Base-by-base conservation (phyloP, 2,113 vertebrate genomes). In the Hippocampus abdominalis region DNA sequence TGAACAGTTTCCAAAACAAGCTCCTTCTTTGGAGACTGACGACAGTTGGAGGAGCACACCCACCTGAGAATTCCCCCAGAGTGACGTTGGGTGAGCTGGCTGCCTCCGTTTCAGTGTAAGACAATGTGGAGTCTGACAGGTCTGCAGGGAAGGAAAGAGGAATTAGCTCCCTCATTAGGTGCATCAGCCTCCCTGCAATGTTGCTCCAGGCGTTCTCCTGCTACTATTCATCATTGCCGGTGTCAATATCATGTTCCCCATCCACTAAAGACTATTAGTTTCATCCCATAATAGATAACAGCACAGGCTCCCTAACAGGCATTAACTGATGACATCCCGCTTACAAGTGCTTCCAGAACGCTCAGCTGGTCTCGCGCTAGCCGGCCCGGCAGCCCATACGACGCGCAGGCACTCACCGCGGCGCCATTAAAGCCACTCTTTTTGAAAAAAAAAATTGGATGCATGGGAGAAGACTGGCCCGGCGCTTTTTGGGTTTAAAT, bases 51-150 rank as follows among this genome's bases (percentile, higher is more conserved):
- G 69, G 51, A 62, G 70, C 71, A 80, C 64, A 90, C 95, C 90
- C 89, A 98, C 97, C 96, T 95, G 96, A 96, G 92, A 99, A 97
- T 83, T 98, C 95, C 87, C 95, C 94, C 3, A 94, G 94, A 53
- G 92, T 93, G 85, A 92, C 77, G 87, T 95, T 94, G 87, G 95
- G 95, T 32, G 94, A 95, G 91, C 93, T 94, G 83, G 94, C 94
- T 84, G 95, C 94, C 94, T 98, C 97, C 1, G 93, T 96, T 96
- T 98, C 97, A 97, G 96, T 98, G 96, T 98, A 98, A 92, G 96
- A 98, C 94, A 97, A 93, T 87, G 95, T 98, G 92, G 95, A 98
- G 95, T 99, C 96, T 65, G 96, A 98, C 74, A 97, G 95, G 94
- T 97, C 96, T 98, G 87, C 8, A 16, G 70, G 73, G 61, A 78